phyloP scores from a whole-genome alignment of 2,113 vertebrate species.

The Solenodon paradoxus region DNA sequence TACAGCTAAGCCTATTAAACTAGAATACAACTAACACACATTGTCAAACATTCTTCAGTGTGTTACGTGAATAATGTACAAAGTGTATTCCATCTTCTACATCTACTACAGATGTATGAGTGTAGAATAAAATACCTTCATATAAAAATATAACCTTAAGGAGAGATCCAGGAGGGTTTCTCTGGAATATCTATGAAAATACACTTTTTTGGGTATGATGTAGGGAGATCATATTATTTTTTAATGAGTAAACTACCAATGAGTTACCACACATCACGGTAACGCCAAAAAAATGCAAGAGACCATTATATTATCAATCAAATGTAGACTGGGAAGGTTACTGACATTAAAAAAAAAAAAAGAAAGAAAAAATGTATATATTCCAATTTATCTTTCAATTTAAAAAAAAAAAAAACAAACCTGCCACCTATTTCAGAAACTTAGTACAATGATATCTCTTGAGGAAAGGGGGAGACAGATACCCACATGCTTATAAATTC shows the following conservation, averaged over 20 bases:
- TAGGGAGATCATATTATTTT: neutral
- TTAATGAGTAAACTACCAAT: neutral
- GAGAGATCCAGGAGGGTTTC: neutral
- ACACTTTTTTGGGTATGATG: neutral
- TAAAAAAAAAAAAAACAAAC: neutral
- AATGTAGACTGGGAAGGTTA: neutral
- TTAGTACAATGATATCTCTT: neutral
- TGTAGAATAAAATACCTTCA: neutral
- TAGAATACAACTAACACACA: neutral
- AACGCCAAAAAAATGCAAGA: neutral
- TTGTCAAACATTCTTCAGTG: neutral
- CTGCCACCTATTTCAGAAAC: neutral
- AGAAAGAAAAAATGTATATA: too few species aligned
- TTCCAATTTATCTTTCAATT: too few species aligned
- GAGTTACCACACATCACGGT: neutral
- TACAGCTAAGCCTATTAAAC: neutral
- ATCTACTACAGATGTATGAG: too few species aligned
- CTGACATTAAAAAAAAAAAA: neutral
- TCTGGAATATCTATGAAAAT: neutral
- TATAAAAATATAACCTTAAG: neutral
- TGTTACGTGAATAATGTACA: neutral
- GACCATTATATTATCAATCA: neutral
- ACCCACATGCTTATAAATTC: neutral
- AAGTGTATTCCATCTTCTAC: neutral
- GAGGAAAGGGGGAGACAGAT: rapidly evolving